Conservation (phyloP, 2,888 invertebrate species). For the Oithona nana region DNA sequence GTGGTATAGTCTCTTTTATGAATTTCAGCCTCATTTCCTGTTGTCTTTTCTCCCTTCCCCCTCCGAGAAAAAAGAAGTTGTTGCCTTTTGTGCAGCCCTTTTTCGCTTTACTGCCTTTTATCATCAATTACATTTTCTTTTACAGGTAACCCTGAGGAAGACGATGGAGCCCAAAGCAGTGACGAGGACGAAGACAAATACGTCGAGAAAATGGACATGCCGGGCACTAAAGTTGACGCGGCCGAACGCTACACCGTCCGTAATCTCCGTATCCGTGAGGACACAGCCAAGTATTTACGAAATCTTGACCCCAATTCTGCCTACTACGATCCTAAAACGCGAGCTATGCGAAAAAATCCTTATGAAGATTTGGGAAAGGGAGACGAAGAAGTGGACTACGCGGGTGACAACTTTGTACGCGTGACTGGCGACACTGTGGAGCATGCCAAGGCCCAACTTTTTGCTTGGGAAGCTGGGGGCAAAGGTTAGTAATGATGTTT, state of each 20-base stretch:
- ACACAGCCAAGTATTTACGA: constrained; percentile 92
- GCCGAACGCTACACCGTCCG: constrained; percentile 97
- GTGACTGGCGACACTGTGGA: constrained; percentile 79
- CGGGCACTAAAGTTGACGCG: constrained; percentile 96
- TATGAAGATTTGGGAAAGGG: constrained; percentile 38
- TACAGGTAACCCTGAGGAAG: constrained; percentile 16
- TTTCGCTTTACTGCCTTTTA: no score
- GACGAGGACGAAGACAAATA: constrained; percentile 37
- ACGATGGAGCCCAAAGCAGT: constrained; percentile 10
- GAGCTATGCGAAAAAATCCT: constrained; percentile 95
- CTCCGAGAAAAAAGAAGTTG: no score
- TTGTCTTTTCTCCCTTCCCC: no score
- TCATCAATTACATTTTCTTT: no score
- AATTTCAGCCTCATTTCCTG: no score
- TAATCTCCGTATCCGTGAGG: constrained; percentile 92
- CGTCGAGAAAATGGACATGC: constrained; percentile 53
- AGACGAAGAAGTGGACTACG: constrained; percentile 50
- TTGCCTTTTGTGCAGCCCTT: no score
- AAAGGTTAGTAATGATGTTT: no score
- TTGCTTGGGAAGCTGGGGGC: constrained; percentile 93
- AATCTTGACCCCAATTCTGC: constrained; percentile 94
- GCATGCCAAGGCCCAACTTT: constrained; percentile 77
- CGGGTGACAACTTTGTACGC: constrained; percentile 89
- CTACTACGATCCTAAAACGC: constrained; percentile 95
- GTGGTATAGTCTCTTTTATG: no score